phyloP scores from a whole-genome alignment of 2,888 invertebrate genomes.

The Eupithecia exiguata region DNA sequence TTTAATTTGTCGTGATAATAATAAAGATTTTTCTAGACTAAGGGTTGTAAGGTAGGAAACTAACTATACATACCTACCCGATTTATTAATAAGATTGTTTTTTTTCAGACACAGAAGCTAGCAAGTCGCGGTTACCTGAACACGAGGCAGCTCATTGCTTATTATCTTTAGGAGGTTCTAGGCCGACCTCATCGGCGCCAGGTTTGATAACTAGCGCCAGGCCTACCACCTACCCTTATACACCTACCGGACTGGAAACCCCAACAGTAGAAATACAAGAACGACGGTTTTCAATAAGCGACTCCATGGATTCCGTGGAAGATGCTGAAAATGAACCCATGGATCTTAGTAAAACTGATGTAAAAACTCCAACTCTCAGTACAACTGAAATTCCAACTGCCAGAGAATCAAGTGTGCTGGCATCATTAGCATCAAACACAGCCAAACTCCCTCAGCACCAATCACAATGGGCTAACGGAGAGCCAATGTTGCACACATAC shows the following conservation, averaged over 20 bases:
- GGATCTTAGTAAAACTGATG: conserved; percentile 77
- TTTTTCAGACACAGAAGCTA: conserved; percentile 85
- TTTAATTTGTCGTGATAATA: not conserved
- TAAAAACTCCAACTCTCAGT: conserved; percentile 61
- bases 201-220: conserved; percentile 84
- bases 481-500: conserved; percentile 88
- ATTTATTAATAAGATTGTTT: not conserved
- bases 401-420: conserved; percentile 85
- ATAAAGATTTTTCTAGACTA: not conserved
- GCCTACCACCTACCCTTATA: conserved; percentile 88
- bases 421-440: conserved; percentile 86
- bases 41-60: not conserved
- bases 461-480: conserved; percentile 83
- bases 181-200: conserved; percentile 80
- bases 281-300: conserved; percentile 55
- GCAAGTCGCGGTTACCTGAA: conserved; percentile 88
- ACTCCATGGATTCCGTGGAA: conserved; percentile 60
- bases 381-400: conserved; percentile 85
- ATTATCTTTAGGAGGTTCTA: conserved; percentile 87
- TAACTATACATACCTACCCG: not conserved
- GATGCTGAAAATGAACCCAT: conserved; percentile 82
- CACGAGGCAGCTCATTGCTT: conserved; percentile 94
- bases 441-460: conserved; percentile 84
- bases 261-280: conserved; percentile 61
- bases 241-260: conserved; percentile 68